Percentiles rank a stretch among this genome's conserved stretches.
These are phyloP conservation scores for Junco hyemalis DNA, from an alignment of 2,113 vertebrate species.

Conservation along the genomic window DNA sequence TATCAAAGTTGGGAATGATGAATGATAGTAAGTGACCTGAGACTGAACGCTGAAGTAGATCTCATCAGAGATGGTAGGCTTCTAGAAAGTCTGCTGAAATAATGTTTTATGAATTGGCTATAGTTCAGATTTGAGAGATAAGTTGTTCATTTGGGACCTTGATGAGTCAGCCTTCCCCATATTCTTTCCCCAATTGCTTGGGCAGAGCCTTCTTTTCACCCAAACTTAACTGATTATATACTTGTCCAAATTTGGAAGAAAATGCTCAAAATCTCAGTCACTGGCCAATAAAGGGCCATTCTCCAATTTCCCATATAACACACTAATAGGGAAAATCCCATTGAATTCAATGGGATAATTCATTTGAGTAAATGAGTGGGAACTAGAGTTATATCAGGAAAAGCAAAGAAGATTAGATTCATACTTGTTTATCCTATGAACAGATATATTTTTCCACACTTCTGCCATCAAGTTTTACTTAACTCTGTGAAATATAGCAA, in stretches of 20 bases:
- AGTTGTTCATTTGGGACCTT: neutral
- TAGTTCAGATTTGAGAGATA: neutral
- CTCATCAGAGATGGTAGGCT: neutral
- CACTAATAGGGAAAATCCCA: neutral
- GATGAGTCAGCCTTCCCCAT: neutral
- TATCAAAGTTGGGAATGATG: neutral
- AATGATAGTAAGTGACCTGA: neutral
- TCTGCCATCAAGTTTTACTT: neutral
- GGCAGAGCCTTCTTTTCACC: neutral
- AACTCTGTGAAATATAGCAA: neutral
- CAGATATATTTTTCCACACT: neutral
- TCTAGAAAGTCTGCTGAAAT: neutral
- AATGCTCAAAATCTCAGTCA: neutral
- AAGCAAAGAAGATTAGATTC: neutral
- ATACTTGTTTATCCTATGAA: neutral
- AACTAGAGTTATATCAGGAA: neutral
- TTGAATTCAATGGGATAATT: neutral
- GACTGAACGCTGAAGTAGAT: neutral
- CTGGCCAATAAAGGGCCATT: neutral
- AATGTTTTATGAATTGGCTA: neutral
- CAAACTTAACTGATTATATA: neutral
- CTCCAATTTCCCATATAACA: neutral
- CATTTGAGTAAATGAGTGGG: neutral
- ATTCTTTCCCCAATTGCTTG: neutral
- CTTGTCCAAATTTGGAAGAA: neutral